These are phyloP conservation scores for Nothocercus julius DNA, from an alignment of 2,113 vertebrate genomes.

Conservation along the genomic window DNA sequence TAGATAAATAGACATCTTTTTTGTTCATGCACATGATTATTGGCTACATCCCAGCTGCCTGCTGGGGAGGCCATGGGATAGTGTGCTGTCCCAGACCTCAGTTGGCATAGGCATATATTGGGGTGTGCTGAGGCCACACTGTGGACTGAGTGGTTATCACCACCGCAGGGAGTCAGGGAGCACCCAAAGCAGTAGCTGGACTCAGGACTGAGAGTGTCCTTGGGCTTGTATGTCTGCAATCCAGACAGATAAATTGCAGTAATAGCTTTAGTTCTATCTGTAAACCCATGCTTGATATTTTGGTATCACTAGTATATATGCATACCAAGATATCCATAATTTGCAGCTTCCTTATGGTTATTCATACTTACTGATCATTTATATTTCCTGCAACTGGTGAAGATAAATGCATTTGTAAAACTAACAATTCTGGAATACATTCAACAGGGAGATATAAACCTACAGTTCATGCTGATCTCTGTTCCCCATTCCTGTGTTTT, in stretches of 20 bases:
- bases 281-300: not conserved
- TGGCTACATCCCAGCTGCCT: not conserved
- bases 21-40: not conserved
- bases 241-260: fast-evolving
- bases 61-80: not conserved
- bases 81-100: not conserved
- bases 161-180: not conserved
- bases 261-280: not conserved
- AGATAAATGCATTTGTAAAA: not conserved
- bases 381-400: not conserved
- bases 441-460: not conserved
- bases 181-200: not conserved
- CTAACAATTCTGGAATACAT: not conserved
- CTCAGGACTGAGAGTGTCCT: fast-evolving
- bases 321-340: not conserved
- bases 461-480: not conserved
- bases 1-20: not conserved
- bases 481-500: not conserved
- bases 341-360: fast-evolving
- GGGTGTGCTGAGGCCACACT: not conserved
- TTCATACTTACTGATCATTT: not conserved
- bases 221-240: fast-evolving
- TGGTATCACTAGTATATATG: too few relatives aligned
- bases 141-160: not conserved
- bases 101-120: fast-evolving